These are phyloP conservation scores for Sicus ferrugineus DNA, from an alignment of 2,888 invertebrate species.

Conservation along the genomic window DNA sequence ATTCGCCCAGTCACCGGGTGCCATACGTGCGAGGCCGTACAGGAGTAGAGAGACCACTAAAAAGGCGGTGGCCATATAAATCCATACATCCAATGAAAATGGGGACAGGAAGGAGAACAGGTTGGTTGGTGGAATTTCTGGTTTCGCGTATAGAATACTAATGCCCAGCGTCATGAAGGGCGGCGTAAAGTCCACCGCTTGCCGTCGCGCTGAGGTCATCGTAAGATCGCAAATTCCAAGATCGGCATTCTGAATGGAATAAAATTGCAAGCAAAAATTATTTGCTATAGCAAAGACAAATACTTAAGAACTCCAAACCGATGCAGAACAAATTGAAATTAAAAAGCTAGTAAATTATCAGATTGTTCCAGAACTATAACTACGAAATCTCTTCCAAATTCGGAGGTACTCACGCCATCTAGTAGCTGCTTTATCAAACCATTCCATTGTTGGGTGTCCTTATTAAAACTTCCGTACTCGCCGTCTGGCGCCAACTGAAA, in stretches of 20 bases:
- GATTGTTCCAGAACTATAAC: no score
- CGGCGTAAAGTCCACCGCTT: conserved; percentile 91
- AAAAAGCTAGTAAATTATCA: not conserved
- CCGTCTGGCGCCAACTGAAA: conserved; percentile 77
- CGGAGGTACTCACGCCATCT: conserved; percentile 73
- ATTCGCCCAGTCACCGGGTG: conserved; percentile 93
- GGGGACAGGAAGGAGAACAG: conserved; percentile 91
- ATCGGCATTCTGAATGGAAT: conserved; percentile 80
- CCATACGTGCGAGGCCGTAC: conserved; percentile 82
- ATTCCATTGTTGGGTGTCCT: conserved; percentile 78
- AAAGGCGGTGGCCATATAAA: conserved; percentile 89
- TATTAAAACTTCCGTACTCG: conserved; percentile 74
- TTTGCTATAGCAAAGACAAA: no score
- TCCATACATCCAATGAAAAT: conserved; percentile 87
- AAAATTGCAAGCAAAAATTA: no score
- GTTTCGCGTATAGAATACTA: conserved; percentile 85
- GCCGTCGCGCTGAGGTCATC: conserved; percentile 89
- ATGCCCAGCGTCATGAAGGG: conserved; percentile 98
- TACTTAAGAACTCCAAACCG: not conserved
- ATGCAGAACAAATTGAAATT: not conserved
- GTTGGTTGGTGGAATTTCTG: conserved; percentile 77
- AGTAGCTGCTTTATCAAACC: conserved; percentile 78
- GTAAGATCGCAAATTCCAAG: conserved; percentile 96
- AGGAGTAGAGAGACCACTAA: conserved; percentile 84
- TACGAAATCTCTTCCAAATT: not conserved